Evolutionary conservation across 2,113 vertebrate genomes (phyloP).

Genomic region (Chaetura pelagica): DNA sequence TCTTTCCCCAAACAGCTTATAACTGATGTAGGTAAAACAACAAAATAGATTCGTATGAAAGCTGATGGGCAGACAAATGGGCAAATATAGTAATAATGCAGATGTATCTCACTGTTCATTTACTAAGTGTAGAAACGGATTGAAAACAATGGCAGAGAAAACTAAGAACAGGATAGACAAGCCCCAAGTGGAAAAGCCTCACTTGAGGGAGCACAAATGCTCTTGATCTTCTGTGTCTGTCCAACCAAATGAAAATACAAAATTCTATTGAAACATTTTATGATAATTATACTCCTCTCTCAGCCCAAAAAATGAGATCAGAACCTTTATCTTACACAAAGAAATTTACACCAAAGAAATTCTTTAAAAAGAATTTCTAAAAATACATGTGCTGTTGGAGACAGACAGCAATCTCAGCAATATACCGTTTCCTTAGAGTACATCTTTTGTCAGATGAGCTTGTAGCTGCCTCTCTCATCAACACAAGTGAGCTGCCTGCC

Average conservation of each 20-base stretch:
- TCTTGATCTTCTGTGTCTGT: not conserved
- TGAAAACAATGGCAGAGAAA: not conserved
- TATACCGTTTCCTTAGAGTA: not conserved
- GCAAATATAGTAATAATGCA: not conserved
- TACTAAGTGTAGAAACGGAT: not conserved
- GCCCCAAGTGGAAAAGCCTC: not conserved
- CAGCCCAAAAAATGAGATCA: not conserved
- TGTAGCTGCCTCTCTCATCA: not conserved
- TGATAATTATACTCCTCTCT: not conserved
- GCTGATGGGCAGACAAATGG: not conserved
- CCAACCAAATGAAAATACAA: not conserved
- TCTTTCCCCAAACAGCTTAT: not conserved
- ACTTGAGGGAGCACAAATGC: not conserved
- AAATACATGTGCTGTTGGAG: not conserved
- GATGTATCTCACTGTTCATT: not conserved
- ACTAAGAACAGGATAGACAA: not conserved
- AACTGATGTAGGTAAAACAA: not conserved
- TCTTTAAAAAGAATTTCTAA: not conserved
- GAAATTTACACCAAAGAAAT: too few relatives aligned
- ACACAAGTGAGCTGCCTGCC: not conserved
- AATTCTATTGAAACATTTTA: not conserved
- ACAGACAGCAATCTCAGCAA: not conserved
- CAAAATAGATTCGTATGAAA: not conserved
- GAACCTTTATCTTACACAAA: not conserved
- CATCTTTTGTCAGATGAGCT: not conserved